Base-by-base conservation (phyloP, 2,888 invertebrate species). In the Anarsia innoxiella region DNA sequence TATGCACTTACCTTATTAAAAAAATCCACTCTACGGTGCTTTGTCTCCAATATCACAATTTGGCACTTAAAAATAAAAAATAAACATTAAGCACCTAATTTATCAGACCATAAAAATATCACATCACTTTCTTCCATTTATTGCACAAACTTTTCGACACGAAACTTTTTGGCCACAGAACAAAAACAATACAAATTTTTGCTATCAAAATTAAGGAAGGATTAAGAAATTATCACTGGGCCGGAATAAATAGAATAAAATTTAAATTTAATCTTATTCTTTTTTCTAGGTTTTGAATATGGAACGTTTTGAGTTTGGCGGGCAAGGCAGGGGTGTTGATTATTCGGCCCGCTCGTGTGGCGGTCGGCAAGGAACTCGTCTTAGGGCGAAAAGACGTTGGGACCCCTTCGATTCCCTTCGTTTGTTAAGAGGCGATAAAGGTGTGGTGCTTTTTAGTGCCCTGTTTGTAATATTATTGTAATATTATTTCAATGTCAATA, bases 361-460 rank as follows among this genome's bases (percentile, higher is more conserved):
- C 76, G 70, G 70, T 74, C 76, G 67, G 51, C 59, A 78, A 80
- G 76, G 68, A 79, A 84, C 83, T 83, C 71, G 65, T 69, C 72
- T 71, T 63, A 65, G 73, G 74, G 67, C 62, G 53, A 66, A 83
- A 83, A 84, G 82, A 83, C 83, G 83, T 83, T 84, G 79, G 64
- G 49, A 64, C 62, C 80, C 82, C 80, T 72, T 70, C 66, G 61
- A 61, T 66, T 65, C 78, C 79, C 76, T 72, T 67, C 63, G 66
- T 62, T 66, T 62, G 59, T 70, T 75, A 49, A 56, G n/a, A n/a
- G n/a, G 59, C 62, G 71, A 75, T 73, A 75, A 73, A 61, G 51
- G 53, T 40, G 43, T 59, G 66, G 56, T 66, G 62, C 60, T 66
- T 56, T 66, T 56, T 60, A 73, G 68, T 71, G 66, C 70, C 65